A percentile compares a stretch with the other conserved stretches of the same genome.
Evolutionary conservation across 2,113 vertebrate species (phyloP).

Genomic region (Catharus minimus): DNA sequence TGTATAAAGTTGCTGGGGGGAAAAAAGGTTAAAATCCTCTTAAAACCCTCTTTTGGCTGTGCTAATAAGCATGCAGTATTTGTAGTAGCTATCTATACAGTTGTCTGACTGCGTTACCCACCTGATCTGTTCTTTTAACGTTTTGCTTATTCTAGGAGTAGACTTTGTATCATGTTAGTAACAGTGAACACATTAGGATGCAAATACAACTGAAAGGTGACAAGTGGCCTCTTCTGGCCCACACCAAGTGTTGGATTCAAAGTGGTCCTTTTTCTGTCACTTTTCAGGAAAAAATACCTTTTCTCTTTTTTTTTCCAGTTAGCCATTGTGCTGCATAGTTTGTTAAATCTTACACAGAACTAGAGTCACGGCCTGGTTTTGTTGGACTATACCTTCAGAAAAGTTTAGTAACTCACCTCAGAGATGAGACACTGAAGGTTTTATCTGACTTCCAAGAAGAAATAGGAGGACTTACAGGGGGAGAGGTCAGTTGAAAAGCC

Average conservation of each 20-base stretch:
- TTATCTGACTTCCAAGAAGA: neutral
- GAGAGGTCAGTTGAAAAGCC: neutral
- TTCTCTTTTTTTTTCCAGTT: neutral
- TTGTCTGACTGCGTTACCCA: fast-evolving
- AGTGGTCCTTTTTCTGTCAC: neutral
- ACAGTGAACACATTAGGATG: neutral
- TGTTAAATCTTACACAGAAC: neutral
- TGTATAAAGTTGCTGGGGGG: neutral
- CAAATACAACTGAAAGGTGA: neutral
- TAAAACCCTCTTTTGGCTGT: neutral
- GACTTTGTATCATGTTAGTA: neutral
- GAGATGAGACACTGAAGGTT: neutral
- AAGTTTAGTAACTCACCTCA: neutral
- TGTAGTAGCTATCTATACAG: neutral
- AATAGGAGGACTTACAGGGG: neutral
- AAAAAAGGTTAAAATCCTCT: neutral
- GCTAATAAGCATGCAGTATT: neutral
- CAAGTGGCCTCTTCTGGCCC: neutral
- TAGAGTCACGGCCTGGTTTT: neutral
- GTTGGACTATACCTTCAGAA: neutral
- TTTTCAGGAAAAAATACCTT: neutral
- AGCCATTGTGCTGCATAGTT: neutral
- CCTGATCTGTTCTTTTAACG: too few species aligned
- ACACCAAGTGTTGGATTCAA: neutral
- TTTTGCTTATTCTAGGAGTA: neutral